These are phyloP conservation scores for Larimichthys polyactis DNA, from an alignment of 2,113 vertebrate species.

Conservation along the genomic window DNA sequence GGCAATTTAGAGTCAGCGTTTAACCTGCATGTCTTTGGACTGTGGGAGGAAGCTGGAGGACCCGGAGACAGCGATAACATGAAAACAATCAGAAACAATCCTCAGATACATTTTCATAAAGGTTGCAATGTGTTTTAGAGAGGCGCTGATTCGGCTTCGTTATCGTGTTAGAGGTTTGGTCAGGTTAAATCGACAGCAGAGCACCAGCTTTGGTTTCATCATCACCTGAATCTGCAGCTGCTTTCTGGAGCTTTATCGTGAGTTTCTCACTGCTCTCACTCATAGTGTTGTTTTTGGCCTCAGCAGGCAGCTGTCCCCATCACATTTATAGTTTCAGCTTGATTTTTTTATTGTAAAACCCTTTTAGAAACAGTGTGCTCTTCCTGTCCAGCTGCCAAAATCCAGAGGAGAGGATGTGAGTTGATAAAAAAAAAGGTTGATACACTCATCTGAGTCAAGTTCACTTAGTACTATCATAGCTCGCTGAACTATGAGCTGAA, in stretches of 20 bases:
- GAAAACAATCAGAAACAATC: not conserved
- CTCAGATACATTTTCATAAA: not conserved
- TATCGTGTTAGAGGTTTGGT: not conserved
- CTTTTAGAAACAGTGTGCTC: not conserved
- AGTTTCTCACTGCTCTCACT: not conserved
- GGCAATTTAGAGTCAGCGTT: no score
- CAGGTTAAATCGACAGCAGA: not conserved
- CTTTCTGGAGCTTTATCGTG: not conserved
- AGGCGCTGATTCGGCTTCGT: no score
- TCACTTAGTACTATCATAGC: not conserved
- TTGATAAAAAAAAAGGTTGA: not conserved
- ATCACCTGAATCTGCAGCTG: not conserved
- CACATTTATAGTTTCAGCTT: not conserved
- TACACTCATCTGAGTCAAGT: not conserved
- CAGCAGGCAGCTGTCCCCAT: not conserved
- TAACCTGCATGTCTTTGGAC: no score
- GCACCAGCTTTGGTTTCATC: not conserved
- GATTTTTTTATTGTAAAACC: not conserved
- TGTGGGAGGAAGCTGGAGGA: no score
- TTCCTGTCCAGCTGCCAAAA: not conserved
- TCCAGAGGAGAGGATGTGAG: not conserved
- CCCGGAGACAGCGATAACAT: no score
- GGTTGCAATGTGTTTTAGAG: not conserved
- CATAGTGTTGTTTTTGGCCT: not conserved
- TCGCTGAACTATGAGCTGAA: not conserved